Base-by-base conservation (phyloP, 2,888 invertebrate species). In the Tubulanus polymorphus region DNA sequence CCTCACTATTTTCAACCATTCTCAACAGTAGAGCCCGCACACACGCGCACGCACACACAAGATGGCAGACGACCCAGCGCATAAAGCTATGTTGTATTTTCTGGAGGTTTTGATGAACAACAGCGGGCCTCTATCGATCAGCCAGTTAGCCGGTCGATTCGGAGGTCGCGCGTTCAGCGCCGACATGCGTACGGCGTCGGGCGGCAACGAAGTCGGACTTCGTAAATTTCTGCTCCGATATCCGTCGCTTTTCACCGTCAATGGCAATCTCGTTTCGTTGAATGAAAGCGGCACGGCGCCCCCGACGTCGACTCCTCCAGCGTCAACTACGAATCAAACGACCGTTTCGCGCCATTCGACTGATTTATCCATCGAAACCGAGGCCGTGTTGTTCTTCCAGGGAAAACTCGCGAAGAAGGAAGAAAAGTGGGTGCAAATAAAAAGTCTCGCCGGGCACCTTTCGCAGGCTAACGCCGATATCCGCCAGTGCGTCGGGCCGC, bases 131-230 rank as follows among this genome's bases (percentile, higher is more conserved):
- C 86, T 96, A 79, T 93, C 94, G 66, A 85, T 97, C 73, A 95
- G 95, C 82, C 97, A 99, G 83, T 85, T 99, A 70, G 94, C 94
- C 79, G 97, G 97, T 81, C 95, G 97, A 82, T 99, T 99, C 82
- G 97, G 97, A 73, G 95, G 96, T 68, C 94, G 95, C 81, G 96
- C 93, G 68, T 99, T 99, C 82, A 95, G 97, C 26, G 92, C 94
- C 83, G 97, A 97, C 83, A 97, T 97, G 96, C 66, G 79, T 45
- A 67, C 73, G 45, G 81, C 83, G 46, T 81, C 82, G 49, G 83
- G 96, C 66, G 94, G 94, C 69, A 94, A 93, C 68, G 95, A 96
- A 81, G 91, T 69, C 52, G 93, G 97, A 55, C 85, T 99, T 59
- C 93, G 93, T 81, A 96, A 96, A 81, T 99, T 99, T 82, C 85